These are phyloP conservation scores for Anagyrus pseudococci DNA, from an alignment of 2,888 invertebrate genomes.

Conservation along the genomic window DNA sequence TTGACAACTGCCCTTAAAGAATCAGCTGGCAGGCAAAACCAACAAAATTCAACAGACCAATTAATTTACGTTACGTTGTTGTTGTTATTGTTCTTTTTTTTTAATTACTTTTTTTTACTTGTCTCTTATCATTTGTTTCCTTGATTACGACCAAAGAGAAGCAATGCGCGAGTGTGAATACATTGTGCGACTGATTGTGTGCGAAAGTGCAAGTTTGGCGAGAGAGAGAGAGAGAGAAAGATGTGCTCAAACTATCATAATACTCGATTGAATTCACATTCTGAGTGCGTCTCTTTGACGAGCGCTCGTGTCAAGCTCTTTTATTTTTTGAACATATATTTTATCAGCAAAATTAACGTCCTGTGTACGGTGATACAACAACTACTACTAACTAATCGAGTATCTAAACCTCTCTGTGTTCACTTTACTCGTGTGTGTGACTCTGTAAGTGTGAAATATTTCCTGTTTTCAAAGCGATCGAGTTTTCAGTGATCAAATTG, in stretches of 20 bases:
- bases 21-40: constrained; percentile 54
- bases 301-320: constrained; percentile 25
- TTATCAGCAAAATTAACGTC: constrained; percentile 32
- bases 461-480: neutral
- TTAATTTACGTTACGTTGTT: neutral
- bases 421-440: constrained; percentile 5
- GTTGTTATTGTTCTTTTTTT: constrained; percentile 5
- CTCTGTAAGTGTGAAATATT: neutral
- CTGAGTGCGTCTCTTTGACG: constrained; percentile 36
- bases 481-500: neutral
- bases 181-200: no score
- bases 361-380: constrained; percentile 27
- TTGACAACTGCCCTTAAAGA: constrained; percentile 66
- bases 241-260: neutral
- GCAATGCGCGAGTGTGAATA: no score
- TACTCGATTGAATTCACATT: neutral
- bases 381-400: constrained; percentile 30
- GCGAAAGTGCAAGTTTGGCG: constrained; percentile 1
- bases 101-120: neutral
- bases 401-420: constrained; percentile 32
- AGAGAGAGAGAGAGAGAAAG: neutral
- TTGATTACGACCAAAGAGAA: constrained; percentile 8
- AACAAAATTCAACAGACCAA: constrained; percentile 21
- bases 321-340: constrained; percentile 15
- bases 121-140: constrained; percentile 11